Evolutionary conservation across 1,140 invertebrate genomes (phyloP), one percentile per base, ranked within the genome.

Genomic region (Drosophila burlai): DNA sequence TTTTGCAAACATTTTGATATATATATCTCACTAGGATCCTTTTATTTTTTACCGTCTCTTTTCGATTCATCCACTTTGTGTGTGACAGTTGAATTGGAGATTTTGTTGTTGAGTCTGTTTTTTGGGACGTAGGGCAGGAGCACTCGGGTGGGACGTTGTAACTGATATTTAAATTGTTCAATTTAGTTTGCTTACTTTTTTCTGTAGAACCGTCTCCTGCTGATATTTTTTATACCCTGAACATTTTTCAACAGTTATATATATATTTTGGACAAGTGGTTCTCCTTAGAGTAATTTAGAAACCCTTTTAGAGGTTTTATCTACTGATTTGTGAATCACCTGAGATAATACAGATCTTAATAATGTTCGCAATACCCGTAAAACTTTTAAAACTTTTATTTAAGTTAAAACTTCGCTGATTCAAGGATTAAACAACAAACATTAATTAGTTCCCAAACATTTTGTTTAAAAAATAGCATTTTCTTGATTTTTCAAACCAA

Each of bases 81-180:
- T 50, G 45, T 73, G 54, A 26, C 52, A 73, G 67, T 60, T 18
- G 46, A 74, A 45, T 73, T 60, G 54, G 18, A 58, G 68, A 74
- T 74, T 74, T 74, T 61, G 54, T 74, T 73, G 71, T 43, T 73
- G 45, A 68, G 16, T 68, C 64, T 18, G 62, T 36, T 54, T 65
- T 52, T 26, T 6, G 40, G 21, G 26, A 65, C 43, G 38, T 4
- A 26, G 31, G 40, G 18, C n/a, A 21, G 11, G 40, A 47, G 47
- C 34, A 50, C 16, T 42, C 16, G 26, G 40, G 24, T 62, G 60
- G 57, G 61, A 74, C 82, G 67, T 69, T 69, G 63, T 67, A 45
- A 67, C 64, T 61, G 74, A 81, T 81, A 85, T 84, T 84, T 80
- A 59, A 80, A 68, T 73, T 54, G 57, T 57, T 71, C 61, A 42